A percentile compares a stretch with the other conserved stretches of the same genome.
Conservation (phyloP, 2,113 vertebrate species). For the Menidia beryllina region DNA sequence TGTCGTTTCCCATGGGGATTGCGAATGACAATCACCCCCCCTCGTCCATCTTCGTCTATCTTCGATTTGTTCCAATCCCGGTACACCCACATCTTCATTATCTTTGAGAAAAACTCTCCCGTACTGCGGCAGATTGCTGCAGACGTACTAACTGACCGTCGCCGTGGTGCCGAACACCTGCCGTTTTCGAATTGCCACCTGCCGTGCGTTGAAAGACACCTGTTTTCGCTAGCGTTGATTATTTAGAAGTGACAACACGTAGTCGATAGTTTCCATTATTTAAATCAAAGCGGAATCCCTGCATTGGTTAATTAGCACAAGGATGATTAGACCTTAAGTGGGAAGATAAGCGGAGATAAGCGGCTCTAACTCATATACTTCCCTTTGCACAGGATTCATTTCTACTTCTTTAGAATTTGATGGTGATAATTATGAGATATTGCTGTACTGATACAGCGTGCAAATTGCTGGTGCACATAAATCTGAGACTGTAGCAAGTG, state of each 20-base stretch:
- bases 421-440: too few species aligned
- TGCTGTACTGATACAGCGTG: too few species aligned
- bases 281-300: constrained; percentile 1
- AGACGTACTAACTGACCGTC: constrained; percentile 32
- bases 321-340: too few species aligned
- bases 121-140: constrained; percentile 35
- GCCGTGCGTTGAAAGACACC: constrained; percentile 57
- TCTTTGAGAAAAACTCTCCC: constrained; percentile 8
- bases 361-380: too few species aligned
- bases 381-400: too few species aligned
- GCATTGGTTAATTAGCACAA: background rate
- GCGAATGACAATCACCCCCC: background rate
- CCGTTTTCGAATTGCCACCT: constrained; percentile 58
- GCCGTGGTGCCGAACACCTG: constrained; percentile 55
- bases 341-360: too few species aligned
- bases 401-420: too few species aligned
- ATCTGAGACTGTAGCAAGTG: too few species aligned
- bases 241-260: constrained; percentile 34
- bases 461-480: too few species aligned
- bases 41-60: constrained; percentile 20
- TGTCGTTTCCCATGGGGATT: background rate
- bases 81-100: constrained; percentile 39
- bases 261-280: constrained; percentile 41
- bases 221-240: constrained; percentile 49
- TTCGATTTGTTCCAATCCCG: constrained; percentile 8